Evolutionary conservation across 2,888 invertebrate genomes (phyloP).

Genomic region (Luffia ferchaultella): DNA sequence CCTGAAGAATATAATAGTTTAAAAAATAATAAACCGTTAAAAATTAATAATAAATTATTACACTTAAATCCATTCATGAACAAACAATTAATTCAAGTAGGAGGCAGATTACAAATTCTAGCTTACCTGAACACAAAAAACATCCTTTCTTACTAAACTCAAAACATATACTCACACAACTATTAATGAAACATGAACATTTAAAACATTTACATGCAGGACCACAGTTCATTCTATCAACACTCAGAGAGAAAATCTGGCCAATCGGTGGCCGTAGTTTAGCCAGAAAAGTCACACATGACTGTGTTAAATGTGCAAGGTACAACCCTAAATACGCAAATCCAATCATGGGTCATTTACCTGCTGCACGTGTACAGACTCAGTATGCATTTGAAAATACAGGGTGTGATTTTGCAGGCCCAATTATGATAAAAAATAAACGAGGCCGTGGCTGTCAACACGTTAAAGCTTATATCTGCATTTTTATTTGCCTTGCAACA

Average conservation of each 20-base stretch:
- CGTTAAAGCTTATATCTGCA: neutral
- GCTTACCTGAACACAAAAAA: neutral
- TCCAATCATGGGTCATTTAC: neutral
- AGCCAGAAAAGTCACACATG: neutral
- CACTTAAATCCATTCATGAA: neutral
- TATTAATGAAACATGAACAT: neutral
- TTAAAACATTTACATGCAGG: neutral
- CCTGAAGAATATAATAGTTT: too few relatives aligned
- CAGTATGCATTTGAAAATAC: neutral
- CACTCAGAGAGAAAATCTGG: neutral
- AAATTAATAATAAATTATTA: too few relatives aligned
- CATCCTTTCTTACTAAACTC: neutral
- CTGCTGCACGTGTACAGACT: neutral
- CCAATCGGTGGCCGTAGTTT: neutral
- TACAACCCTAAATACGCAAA: neutral
- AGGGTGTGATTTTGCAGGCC: neutral
- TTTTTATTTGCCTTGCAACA: neutral
- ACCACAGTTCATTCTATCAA: neutral
- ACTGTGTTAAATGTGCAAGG: neutral
- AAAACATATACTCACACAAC: neutral
- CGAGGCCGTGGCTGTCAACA: neutral
- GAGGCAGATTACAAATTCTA: neutral
- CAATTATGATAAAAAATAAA: neutral
- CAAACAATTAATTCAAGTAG: neutral
- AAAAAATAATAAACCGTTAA: too few relatives aligned